Conservation (phyloP, 92 coral and sea anemone genomes). For the Epizoanthus stellaris region DNA sequence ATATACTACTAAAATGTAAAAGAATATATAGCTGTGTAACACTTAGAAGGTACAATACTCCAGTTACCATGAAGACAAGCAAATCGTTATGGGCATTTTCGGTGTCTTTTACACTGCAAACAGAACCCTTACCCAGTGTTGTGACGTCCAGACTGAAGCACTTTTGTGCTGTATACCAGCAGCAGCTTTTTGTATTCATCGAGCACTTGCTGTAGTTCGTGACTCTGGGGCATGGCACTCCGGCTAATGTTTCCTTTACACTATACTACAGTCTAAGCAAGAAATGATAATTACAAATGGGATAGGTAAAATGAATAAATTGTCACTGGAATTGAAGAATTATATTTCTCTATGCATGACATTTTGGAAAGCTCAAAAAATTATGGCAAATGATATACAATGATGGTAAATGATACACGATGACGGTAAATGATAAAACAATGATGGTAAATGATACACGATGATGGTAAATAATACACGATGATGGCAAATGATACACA, state of each 20-base stretch:
- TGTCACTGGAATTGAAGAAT: background rate
- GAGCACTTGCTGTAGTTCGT: background rate
- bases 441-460: no score
- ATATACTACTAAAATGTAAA: no score
- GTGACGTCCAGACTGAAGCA: background rate
- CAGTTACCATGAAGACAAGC: no score
- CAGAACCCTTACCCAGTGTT: background rate
- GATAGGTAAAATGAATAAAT: background rate
- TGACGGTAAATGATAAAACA: no score
- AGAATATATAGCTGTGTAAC: no score
- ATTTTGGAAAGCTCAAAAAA: background rate
- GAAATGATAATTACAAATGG: background rate
- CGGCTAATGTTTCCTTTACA: background rate
- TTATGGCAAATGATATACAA: no score
- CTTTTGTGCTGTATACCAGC: slow-evolving; percentile 1
- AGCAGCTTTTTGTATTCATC: background rate
- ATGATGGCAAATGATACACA: no score
- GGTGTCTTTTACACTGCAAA: no score
- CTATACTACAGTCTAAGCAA: background rate
- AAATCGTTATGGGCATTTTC: no score
- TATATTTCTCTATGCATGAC: background rate
- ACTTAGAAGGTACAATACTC: no score
- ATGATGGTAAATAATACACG: no score
- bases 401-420: no score
- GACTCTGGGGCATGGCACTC: background rate